Evolutionary conservation across 1,140 invertebrate genomes (phyloP), one percentile per base, ranked within the genome.

Genomic region (Acromyrmex echinatior): DNA sequence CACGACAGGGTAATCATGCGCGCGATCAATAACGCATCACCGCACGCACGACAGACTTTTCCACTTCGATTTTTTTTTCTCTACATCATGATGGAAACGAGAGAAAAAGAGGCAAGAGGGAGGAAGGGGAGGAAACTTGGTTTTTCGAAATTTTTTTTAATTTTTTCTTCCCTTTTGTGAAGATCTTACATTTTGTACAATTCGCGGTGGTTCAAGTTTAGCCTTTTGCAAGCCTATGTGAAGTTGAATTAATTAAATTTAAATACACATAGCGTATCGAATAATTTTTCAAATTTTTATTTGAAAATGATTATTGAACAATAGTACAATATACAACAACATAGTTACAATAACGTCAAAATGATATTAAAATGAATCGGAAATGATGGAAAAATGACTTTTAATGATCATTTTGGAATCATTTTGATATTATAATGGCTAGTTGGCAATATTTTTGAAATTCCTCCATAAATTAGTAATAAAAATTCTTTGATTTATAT

Each of bases 11-110:
- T 74, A 82, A 82, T 82, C 68, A 74, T 74, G 51, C 70, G 66
- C 53, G 63, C 49, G 68, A 82, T 82, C 80, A 82, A 82, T 82
- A 82, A 82, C 56, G 68, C 80, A 70, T 73, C 68, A 62, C 80
- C 80, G 80, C 80, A 53, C 80, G 39, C 78, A 58, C 65, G 65
- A 81, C 63, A 60, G 25, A 51, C 53, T 82, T 74, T 81, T 49
- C n/a, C 58, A 25, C 12, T 18, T 51, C 12, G 39, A 25, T 21
- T 49, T 49, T 70, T 70, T 70, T 70, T 70, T 70, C 14, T 70
- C 39, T 21, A 1, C 21, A 18, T 9, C 63, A 14, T 70, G n/a
- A 39, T 14, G 35, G 25, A 31, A 82, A 73, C 49, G n/a, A 14
- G 39, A 58, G n/a, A 10, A 10, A 58, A 58, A 51, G 12, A 10